A percentile compares a stretch with the other conserved stretches of the same genome.
Conservation (phyloP, 2,888 invertebrate species). For the Esperia sulphurella region DNA sequence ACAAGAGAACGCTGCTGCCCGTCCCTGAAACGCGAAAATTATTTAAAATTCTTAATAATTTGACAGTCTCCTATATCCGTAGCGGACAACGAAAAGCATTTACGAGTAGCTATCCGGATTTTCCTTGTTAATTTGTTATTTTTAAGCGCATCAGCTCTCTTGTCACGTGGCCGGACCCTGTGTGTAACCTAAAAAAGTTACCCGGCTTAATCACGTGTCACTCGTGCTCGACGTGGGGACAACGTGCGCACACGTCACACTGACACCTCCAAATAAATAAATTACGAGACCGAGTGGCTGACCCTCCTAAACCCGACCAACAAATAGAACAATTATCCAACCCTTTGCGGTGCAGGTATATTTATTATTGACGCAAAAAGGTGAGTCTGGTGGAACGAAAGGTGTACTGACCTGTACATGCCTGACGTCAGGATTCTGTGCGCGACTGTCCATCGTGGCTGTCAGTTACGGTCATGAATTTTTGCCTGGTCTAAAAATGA, state of each 20-base stretch:
- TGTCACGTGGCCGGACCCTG: not conserved
- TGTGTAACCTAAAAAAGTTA: not conserved
- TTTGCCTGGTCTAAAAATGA: not conserved
- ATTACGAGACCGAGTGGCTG: conserved; percentile 37
- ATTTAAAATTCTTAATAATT: not conserved
- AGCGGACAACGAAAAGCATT: not conserved
- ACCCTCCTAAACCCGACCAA: conserved; percentile 56
- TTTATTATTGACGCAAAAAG: conserved; percentile 64
- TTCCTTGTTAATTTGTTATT: not conserved
- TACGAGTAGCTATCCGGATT: not conserved
- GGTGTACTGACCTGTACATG: not conserved
- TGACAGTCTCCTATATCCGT: not conserved
- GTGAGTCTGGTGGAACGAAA: conserved; percentile 16
- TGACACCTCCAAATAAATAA: conserved; percentile 55
- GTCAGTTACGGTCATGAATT: not conserved
- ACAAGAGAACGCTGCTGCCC: no score
- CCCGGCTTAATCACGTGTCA: conserved; percentile 23
- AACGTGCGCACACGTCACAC: conserved; percentile 21
- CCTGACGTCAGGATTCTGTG: not conserved
- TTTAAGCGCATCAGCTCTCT: not conserved
- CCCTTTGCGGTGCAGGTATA: conserved; percentile 50
- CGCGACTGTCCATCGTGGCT: conserved; percentile 9
- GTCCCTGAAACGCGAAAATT: no score
- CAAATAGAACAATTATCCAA: conserved; percentile 71
- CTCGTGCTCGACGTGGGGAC: conserved; percentile 21